These are phyloP conservation scores for Calosoma granatense DNA, from an alignment of 1,140 invertebrate genomes.

Conservation along the genomic window DNA sequence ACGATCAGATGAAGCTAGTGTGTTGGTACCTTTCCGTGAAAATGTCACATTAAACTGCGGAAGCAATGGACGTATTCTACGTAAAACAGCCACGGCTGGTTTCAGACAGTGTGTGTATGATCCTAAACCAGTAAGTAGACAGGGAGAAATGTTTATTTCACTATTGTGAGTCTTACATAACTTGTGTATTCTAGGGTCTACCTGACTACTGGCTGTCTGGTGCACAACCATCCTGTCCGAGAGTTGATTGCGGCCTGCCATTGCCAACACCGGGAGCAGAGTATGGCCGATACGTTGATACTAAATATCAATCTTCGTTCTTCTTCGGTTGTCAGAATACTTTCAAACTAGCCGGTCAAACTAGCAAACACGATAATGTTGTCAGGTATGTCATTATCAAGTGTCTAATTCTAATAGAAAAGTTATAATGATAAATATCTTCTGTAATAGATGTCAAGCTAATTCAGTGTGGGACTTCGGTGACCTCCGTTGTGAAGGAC, in stretches of 20 bases:
- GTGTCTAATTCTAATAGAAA: conserved; percentile 11
- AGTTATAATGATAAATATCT: neutral
- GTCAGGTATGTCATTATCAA: conserved; percentile 59
- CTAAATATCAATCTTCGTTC: conserved; percentile 84
- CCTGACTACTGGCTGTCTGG: conserved; percentile 91
- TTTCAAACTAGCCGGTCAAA: conserved; percentile 88
- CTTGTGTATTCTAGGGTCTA: conserved; percentile 48
- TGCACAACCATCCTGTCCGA: conserved; percentile 69
- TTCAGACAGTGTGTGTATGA: conserved; percentile 94
- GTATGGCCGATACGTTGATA: conserved; percentile 80
- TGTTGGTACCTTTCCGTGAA: conserved; percentile 76
- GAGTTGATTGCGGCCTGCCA: conserved; percentile 79
- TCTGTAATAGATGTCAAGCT: conserved; percentile 55
- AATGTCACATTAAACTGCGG: conserved; percentile 80
- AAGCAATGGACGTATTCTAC: conserved; percentile 61
- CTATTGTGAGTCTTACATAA: neutral
- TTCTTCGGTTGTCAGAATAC: conserved; percentile 95
- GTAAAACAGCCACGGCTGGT: conserved; percentile 66
- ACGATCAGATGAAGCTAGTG: conserved; percentile 63
- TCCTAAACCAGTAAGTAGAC: conserved; percentile 60
- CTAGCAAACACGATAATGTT: conserved; percentile 80
- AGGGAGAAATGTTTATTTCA: conserved; percentile 10
- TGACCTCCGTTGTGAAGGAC: conserved; percentile 88
- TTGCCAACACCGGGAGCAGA: conserved; percentile 83
- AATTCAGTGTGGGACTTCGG: conserved; percentile 96